These are phyloP conservation scores for Piscicola geometra DNA, from an alignment of 2,888 invertebrate species.

Conservation along the genomic window DNA sequence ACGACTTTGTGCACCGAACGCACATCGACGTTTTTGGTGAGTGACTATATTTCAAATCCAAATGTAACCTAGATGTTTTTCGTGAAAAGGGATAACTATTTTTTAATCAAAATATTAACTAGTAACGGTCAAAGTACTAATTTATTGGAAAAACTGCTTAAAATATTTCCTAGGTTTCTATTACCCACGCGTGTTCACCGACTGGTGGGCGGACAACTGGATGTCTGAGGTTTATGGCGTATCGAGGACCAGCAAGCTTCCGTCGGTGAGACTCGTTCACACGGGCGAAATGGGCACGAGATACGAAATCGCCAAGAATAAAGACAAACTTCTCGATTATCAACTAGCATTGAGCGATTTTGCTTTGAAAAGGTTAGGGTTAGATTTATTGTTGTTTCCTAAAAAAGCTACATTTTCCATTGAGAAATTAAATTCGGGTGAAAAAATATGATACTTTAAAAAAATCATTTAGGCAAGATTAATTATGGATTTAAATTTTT, in stretches of 20 bases:
- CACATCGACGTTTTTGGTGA: conserved; percentile 42
- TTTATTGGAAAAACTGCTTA: no score
- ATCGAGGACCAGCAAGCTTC: conserved; percentile 38
- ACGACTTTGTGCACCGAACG: conserved; percentile 43
- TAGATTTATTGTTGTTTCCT: conserved; percentile 4
- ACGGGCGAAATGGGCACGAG: conserved; percentile 38
- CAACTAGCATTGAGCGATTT: conserved; percentile 34
- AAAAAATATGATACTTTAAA: no score
- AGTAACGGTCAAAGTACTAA: no score
- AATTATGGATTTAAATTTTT: not conserved
- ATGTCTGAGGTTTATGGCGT: conserved; percentile 37
- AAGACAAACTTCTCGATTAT: conserved; percentile 29
- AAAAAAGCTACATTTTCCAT: not conserved
- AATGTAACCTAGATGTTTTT: no score
- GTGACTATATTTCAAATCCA: no score
- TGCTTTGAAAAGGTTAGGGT: conserved; percentile 35
- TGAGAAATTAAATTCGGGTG: no score
- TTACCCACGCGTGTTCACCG: conserved; percentile 42
- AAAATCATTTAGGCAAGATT: not conserved
- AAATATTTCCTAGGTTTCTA: no score
- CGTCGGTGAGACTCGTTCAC: conserved; percentile 36
- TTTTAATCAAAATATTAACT: no score
- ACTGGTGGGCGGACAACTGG: conserved; percentile 43
- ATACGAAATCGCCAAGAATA: conserved; percentile 33
- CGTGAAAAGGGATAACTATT: no score